Conservation (phyloP, 2,113 vertebrate genomes). For the Lontra canadensis region DNA sequence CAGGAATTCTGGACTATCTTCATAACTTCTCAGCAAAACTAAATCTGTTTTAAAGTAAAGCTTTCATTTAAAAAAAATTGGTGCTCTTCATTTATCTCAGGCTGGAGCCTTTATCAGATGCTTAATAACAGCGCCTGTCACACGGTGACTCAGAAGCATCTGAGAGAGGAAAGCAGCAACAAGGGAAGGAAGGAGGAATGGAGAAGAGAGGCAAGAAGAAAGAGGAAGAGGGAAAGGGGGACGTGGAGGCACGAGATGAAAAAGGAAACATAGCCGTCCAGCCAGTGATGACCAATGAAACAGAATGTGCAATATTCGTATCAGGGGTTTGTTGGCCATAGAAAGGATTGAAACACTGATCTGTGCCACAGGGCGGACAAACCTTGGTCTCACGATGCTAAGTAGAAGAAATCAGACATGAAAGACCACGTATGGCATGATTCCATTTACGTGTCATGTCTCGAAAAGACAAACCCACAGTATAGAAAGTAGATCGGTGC, state of each 20-base stretch:
- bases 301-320: no score
- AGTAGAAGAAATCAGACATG: background rate
- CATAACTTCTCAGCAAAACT: background rate
- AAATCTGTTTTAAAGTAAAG: background rate
- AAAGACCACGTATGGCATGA: background rate
- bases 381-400: background rate
- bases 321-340: background rate
- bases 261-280: background rate
- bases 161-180: background rate
- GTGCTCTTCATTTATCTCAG: background rate
- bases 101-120: background rate
- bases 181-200: background rate
- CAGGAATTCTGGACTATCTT: background rate
- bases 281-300: background rate
- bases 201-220: background rate
- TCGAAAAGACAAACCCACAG: background rate
- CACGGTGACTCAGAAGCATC: background rate
- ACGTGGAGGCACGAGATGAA: background rate
- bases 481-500: background rate
- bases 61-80: background rate
- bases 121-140: background rate
- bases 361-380: accelerated
- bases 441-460: background rate
- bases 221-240: background rate
- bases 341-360: background rate